Evolutionary conservation across 2,113 vertebrate genomes (phyloP), one percentile per base, ranked within the genome.

Genomic region (Pica pica): DNA sequence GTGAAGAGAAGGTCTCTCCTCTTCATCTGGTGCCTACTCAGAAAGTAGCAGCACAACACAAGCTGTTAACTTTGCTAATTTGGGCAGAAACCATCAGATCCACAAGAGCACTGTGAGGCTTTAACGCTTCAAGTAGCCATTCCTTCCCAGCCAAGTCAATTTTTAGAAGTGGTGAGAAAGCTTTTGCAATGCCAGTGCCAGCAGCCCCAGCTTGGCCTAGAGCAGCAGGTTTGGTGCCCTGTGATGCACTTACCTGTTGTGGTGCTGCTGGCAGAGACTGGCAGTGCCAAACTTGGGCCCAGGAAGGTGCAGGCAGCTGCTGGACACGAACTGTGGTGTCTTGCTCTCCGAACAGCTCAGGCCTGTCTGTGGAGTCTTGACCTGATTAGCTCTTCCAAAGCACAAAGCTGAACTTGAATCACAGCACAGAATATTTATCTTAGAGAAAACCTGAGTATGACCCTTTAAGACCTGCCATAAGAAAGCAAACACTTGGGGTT

Each of bases 401-500:
- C 88, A 94, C 68, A 75, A 68, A 95, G 73, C 73, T 78, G 88
- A 89, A 81, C 73, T 70, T 81, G 53, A 95, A 76, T 71, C 86
- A 41, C 44, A 61, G 74, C 1, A 3, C 0, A 84, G 74, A 73
- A 13, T 89, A 81, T 93, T 95, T 90, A 88, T 73, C 80, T 90
- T 80, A 89, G n/a, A 75, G 56, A 88, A 90, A 94, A 93, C 88
- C 83, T 86, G 93, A 88, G 56, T 2, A 30, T 44, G 68, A 85
- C 67, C 83, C 69, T 87, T 70, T 53, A 70, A 65, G 95, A 88
- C 57, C 90, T 83, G 82, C 69, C 50, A 6, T 82, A 83, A 81
- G 70, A 87, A 91, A 91, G 95, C 86, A 95, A 92, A 96, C 94
- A 94, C 81, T 96, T 84, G 13, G 21, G 80, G 92, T 93, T 94